Percentiles rank a stretch among this genome's conserved stretches.
Conservation (phyloP, 2,113 vertebrate genomes). For the Lagopus leucura region DNA sequence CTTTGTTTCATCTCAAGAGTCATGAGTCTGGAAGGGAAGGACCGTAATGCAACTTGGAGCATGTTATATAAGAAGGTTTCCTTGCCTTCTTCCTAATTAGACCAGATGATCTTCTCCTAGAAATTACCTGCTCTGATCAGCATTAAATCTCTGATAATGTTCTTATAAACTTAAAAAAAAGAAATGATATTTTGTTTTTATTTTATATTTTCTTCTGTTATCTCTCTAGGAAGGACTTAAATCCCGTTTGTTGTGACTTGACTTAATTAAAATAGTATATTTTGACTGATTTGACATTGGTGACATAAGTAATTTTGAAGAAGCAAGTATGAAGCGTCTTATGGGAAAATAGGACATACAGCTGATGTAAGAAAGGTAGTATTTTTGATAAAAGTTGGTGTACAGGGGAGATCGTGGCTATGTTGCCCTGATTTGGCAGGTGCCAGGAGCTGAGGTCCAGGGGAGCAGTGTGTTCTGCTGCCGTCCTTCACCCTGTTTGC, state of each 20-base stretch:
- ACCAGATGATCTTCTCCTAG: neutral
- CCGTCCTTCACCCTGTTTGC: neutral
- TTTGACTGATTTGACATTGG: neutral
- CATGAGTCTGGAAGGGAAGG: neutral
- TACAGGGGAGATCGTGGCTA: neutral
- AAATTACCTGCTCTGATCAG: neutral
- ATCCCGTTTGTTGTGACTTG: neutral
- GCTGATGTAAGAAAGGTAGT: neutral
- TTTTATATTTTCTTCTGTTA: neutral
- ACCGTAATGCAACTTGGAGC: neutral
- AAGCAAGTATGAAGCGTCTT: neutral
- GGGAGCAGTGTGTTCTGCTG: neutral
- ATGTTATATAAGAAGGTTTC: neutral
- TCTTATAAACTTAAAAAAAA: neutral
- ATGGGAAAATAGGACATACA: rapidly evolving
- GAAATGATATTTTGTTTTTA: neutral
- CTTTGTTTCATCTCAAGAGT: neutral
- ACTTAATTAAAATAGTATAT: neutral
- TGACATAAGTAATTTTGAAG: neutral
- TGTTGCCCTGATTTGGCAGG: neutral
- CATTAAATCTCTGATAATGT: neutral
- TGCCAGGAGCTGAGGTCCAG: neutral
- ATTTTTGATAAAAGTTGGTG: neutral
- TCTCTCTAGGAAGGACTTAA: neutral
- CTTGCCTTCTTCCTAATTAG: neutral